Base-by-base conservation (phyloP, 2,113 vertebrate species). In the Ariopsis seemanni region DNA sequence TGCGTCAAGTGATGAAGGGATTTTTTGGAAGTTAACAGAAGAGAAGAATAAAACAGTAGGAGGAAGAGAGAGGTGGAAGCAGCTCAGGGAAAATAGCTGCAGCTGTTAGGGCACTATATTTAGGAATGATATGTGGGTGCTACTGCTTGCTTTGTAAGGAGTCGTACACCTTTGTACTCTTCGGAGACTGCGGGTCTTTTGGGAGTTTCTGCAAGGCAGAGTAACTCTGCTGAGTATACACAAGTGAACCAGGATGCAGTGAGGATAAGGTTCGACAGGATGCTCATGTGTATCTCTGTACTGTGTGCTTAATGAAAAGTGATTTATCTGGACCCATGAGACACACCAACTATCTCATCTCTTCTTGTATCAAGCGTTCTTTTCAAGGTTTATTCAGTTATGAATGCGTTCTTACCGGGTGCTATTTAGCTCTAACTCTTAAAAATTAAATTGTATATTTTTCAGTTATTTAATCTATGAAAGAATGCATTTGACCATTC, bases 41-140 rank as follows among this genome's bases (percentile, higher is more conserved):
- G 50, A 58, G 67, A 63, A 71, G 55, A 57, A 60, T n/a, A 62
- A 52, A 48, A 34, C 63, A 55, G 67, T n/a, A 25, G 74, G 30
- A 58, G 42, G 75, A 78, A 80, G 80, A 83, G 83, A 74, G 53
- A 60, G 82, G 83, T 48, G 81, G 57, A 79, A 82, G 55, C 62
- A 86, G 85, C 50, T 69, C 65, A 58, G 74, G 58, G 63, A 90
- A 89, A 67, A 78, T 87, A 86, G 83, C 88, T 87, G 91, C 88
- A 52, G 86, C 89, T 89, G 79, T 90, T 91, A 81, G 86, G 48
- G 88, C 79, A 90, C 89, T 94, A 93, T 92, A 90, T 93, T 93
- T 93, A 89, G 90, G 78, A 88, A 77, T 84, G 10, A 89, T 86
- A 69, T 91, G 91, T 92, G 89, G 90, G 89, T 91, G 90, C 80